Percentiles rank a stretch among this genome's conserved stretches.
phyloP scores from a whole-genome alignment of 1,140 invertebrate genomes.

The Harpegnathos saltator region DNA sequence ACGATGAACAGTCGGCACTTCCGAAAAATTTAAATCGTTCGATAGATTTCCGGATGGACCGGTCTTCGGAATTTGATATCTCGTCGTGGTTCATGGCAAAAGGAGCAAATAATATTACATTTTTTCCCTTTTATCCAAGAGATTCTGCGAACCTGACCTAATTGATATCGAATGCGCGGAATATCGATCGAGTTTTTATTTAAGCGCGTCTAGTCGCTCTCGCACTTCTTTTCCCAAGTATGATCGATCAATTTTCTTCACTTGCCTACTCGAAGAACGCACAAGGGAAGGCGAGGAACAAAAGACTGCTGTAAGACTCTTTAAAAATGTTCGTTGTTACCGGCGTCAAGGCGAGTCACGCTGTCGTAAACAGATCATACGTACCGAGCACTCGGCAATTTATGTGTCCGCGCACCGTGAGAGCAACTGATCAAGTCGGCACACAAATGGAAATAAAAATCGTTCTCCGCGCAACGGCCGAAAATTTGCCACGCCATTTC shows the following conservation, averaged over 20 bases:
- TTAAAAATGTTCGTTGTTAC: conserved; percentile 69
- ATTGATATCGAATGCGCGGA: background rate
- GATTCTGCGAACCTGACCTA: background rate
- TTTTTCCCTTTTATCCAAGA: background rate
- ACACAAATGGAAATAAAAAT: conserved; percentile 51
- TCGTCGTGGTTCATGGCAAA: background rate
- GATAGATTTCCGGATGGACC: too few species aligned
- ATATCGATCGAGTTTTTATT: conserved; percentile 11
- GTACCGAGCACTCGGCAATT: conserved; percentile 56
- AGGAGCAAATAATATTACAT: background rate
- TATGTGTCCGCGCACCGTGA: conserved; percentile 29
- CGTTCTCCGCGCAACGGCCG: conserved; percentile 14
- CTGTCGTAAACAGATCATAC: conserved; percentile 68
- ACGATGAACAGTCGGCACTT: too few species aligned
- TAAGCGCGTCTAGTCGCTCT: conserved; percentile 8
- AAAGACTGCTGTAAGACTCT: conserved; percentile 49
- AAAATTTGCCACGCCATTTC: conserved; percentile 28
- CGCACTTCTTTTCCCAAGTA: background rate
- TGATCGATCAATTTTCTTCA: conserved; percentile 13
- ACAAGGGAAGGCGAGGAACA: conserved; percentile 29
- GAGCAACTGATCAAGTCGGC: background rate
- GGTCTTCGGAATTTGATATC: too few species aligned
- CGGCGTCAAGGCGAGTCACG: conserved; percentile 14
- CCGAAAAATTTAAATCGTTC: too few species aligned
- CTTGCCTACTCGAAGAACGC: background rate